Base-by-base conservation (phyloP, 2,888 invertebrate genomes). In the Sphaeridia pumilis region DNA sequence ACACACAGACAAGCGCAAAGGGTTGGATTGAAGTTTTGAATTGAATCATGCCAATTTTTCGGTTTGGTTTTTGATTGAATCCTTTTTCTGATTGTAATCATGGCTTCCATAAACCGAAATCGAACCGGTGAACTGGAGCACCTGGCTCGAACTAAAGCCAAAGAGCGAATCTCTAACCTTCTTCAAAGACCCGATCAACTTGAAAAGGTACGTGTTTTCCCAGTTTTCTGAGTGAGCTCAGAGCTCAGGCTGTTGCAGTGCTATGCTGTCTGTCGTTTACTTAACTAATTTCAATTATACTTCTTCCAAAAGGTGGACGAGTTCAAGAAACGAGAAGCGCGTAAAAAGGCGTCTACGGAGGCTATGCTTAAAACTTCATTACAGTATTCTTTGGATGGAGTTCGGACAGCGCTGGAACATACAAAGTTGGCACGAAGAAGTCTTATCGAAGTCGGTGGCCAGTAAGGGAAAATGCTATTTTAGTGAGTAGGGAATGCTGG, bases 311-410 rank as follows among this genome's bases (percentile, higher is more conserved):
- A 81, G 77, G 81, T 84, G 4, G 85, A 84, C 66, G 84, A 84
- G 67, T 84, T 83, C 65, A 84, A 83, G 69, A 78, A 81, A 60
- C 73, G 83, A 65, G 81, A 84, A 56, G 76, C 79, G 10, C 76
- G 84, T 54, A 84, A 86, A 65, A 85, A 90, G 74, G 85, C 86
- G 1, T 89, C 92, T 3, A 88, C 92, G 7, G 93, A 94, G 70
- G 89, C 90, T 1, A 85, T 90, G 77, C 70, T 98, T 22, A 95
- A 97, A 73, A 93, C 95, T n/a, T 94, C 94, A 1, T 90, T 98
- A 76, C 95, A 98, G 71, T 90, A 93, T 58, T 95, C 98, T 72
- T 73, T 98, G 50, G 97, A 98, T 72, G 95, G 94, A 1, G 95
- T 98, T 0, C 81, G 87, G 64, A 86, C 88, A 12, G 97, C 97